Base-by-base conservation (phyloP, 2,113 vertebrate species). In the Ochotona curzoniae region DNA sequence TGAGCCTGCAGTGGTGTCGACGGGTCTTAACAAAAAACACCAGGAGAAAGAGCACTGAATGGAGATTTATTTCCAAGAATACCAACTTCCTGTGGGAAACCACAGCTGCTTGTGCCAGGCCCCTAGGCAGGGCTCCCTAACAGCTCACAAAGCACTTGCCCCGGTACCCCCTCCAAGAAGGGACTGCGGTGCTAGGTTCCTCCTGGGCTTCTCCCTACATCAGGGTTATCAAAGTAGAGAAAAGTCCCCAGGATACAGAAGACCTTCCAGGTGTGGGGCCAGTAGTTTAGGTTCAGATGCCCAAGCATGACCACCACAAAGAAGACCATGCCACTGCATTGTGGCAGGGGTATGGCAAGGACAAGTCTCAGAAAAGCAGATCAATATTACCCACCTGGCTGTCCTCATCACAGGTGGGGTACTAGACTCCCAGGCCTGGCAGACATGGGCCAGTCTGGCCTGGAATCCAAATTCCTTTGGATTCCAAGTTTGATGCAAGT, bases 271-370 rank as follows among this genome's bases (percentile, higher is more conserved):
- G 54, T 75, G 0, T 23, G 32, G 76, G 13, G 8, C 15, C 14
- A 18, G 1, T 10, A 17, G 30, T 17, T 69, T 28, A 8, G 44
- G 79, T 90, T 63, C 30, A 47, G 12, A 64, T 15, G 9, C 57
- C 83, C 18, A 14, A 47, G 49, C 81, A 30, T 38, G 14, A 76
- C 51, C 67, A 14, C 51, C 67, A 14, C n/a, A 7, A 51, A 12
- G n/a, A 49, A 51, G 28, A 38, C 21, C 51, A 15, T 11, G 13
- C n/a, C 30, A 87, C 47, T 25, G 35, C 23, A 63, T 35, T 18
- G 18, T 6, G 6, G 17, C 1, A 0, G 57, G 25, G 8, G 7
- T 18, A 35, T 1, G 0, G 12, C 30, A 4, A 2, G 57, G 15
- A 25, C 66, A 28, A 2, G 20, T 21, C 0, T 54, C 28, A 2